Evolutionary conservation across 2,797 vertebrate genomes (phyloP).

Genomic region (Novumbra hubbsi): DNA sequence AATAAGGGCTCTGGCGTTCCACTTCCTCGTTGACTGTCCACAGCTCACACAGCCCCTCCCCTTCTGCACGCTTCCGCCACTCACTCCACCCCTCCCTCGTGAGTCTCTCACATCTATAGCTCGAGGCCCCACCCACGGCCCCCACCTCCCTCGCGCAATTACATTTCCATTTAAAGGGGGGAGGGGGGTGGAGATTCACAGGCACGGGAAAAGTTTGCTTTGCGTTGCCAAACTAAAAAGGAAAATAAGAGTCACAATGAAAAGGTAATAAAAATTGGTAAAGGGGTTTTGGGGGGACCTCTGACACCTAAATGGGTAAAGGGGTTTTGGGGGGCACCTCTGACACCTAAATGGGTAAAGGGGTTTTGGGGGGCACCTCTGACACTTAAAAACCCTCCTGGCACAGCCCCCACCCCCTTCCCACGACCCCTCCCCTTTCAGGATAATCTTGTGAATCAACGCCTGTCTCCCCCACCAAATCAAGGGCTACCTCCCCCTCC

Average conservation of each 20-base stretch:
- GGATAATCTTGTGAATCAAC: conserved; percentile 46
- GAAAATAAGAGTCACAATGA: too few species aligned
- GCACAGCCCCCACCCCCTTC: conserved; percentile 57
- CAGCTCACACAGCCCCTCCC: conserved; percentile 32
- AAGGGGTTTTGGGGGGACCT: too few species aligned
- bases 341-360: conserved; percentile 4
- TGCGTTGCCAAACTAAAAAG: too few species aligned
- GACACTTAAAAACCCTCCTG: conserved; percentile 19
- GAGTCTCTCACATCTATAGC: conserved; percentile 71
- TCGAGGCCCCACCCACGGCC: conserved; percentile 50
- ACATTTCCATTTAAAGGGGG: too few species aligned
- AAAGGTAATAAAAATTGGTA: too few species aligned
- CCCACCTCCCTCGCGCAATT: conserved; percentile 7
- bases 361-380: not conserved
- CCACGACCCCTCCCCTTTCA: conserved; percentile 52
- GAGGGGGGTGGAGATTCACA: too few species aligned
- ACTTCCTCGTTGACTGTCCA: conserved; percentile 56
- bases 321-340: not conserved
- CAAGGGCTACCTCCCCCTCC: conserved; percentile 39
- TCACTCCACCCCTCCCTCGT: conserved; percentile 49
- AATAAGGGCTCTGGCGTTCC: conserved; percentile 80
- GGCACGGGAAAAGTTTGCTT: too few species aligned
- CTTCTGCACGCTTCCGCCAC: conserved; percentile 37
- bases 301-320: too few species aligned
- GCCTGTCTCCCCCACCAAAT: conserved; percentile 54